Evolutionary conservation across 64 coral and sea anemone genomes (phyloP), one percentile per base, ranked within the genome.

Genomic region (Cladopsammia gracilis): DNA sequence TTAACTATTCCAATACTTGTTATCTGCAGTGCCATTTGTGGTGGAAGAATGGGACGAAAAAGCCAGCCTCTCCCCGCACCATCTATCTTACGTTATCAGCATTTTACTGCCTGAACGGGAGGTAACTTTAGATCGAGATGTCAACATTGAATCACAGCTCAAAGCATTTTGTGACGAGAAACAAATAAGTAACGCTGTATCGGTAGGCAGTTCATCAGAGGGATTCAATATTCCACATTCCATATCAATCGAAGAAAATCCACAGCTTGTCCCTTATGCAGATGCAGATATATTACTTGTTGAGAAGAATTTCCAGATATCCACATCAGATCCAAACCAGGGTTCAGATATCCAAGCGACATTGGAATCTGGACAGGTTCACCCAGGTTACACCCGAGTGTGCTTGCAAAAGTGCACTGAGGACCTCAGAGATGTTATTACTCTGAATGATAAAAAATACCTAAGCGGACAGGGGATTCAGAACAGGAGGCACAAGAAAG

Each of bases 271-370:
- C 52, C 16, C 69, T 62, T 72, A 74, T 61, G 70, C 25, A 48
- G 86, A 88, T 75, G 86, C 86, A 88, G 86, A 88, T 88, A 52
- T 88, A 58, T n/a, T 88, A 53, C 62, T 88, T 45, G 86, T 88
- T 75, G 86, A 88, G 70, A 88, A 76, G 11, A 70, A 88, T 64
- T 43, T 88, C 71, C 86, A 88, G 44, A 88, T 88, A 88, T 75
- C 86, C 52, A 88, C 12, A 23, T 48, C 9, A 61, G 86, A 88
- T 88, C 53, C 86, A 59, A 88, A 75, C 70, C 69, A 88, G 47
- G 70, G 75, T 22, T 1, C 47, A 58, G 86, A 88, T 75, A 75
- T 46, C 50, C 86, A 88, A 75, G 86, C 86, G 25, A 88, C 45
- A 88, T 48, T 88, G 47, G 86, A 88, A 88, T 75, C 53, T 19